Percentiles rank a stretch among this genome's conserved stretches.
These are phyloP conservation scores for mouse (Mus musculus) DNA, from an alignment of 2,113 vertebrate genomes.

Conservation along the genomic window DNA sequence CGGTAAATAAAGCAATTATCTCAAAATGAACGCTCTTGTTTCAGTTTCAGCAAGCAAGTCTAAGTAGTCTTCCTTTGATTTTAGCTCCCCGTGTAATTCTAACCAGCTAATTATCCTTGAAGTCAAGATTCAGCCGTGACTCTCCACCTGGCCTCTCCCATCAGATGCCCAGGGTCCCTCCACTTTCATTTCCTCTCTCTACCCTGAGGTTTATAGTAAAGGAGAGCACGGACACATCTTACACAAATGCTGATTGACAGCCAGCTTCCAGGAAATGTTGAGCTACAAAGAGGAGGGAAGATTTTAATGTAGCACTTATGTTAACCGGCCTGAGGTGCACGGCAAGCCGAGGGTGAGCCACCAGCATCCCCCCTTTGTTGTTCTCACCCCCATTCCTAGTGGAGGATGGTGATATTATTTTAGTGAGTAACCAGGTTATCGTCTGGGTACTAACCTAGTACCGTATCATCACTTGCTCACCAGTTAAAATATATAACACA, in stretches of 20 bases:
- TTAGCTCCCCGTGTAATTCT: conserved; percentile 68
- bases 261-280: conserved; percentile 69
- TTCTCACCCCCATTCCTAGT: conserved; percentile 45
- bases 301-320: conserved; percentile 64
- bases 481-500: conserved; percentile 20
- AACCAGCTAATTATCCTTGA: conserved; percentile 68
- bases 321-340: conserved; percentile 54
- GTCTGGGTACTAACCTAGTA: conserved; percentile 33
- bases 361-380: conserved; percentile 29
- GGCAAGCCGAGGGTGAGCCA: conserved; percentile 55
- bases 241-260: conserved; percentile 57
- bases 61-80: conserved; percentile 72
- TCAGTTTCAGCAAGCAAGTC: conserved; percentile 71
- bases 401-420: conserved; percentile 8
- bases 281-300: conserved; percentile 37
- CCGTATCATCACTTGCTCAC: neutral
- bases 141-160: conserved; percentile 71
- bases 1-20: conserved; percentile 63
- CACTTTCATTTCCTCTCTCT: conserved; percentile 71
- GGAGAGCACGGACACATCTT: conserved; percentile 59
- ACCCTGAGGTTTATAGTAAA: conserved; percentile 69
- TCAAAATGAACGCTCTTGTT: conserved; percentile 70
- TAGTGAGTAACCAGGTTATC: conserved; percentile 13
- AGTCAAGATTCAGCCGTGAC: conserved; percentile 54
- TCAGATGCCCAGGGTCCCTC: conserved; percentile 50